phyloP scores from a whole-genome alignment of 2,797 vertebrate species.

The Botia kubotai region DNA sequence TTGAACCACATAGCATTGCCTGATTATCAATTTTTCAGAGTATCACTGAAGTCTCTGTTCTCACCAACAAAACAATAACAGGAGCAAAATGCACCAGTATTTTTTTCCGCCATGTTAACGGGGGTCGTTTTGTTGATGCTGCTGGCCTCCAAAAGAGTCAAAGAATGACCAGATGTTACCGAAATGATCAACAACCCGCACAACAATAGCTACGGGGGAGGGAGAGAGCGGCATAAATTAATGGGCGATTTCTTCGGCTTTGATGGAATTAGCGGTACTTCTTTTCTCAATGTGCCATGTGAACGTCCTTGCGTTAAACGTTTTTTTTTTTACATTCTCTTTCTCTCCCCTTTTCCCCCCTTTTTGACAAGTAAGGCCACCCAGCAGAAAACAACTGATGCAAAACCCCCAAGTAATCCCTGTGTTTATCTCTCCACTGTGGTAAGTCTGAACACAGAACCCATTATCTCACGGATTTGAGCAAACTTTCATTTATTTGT shows the following conservation, averaged over 20 bases:
- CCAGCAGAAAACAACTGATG: conserved; percentile 99
- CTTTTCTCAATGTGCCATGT: conserved; percentile 92
- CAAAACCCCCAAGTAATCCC: conserved; percentile 97
- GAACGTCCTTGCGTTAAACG: conserved; percentile 88
- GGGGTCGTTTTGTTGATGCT: conserved; percentile 68
- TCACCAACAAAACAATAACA: conserved; percentile 13
- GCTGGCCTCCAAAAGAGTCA: conserved; percentile 77
- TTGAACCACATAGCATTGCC: background rate
- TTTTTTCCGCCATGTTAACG: conserved; percentile 57
- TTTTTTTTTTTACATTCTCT: conserved; percentile 75
- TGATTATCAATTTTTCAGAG: background rate
- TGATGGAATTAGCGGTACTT: conserved; percentile 99
- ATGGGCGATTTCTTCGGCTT: conserved; percentile 96
- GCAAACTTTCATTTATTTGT: conserved; percentile 97
- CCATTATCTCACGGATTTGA: conserved; percentile 99
- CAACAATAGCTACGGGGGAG: conserved; percentile 61
- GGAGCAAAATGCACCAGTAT: conserved; percentile 58
- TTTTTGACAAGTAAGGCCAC: conserved; percentile 97
- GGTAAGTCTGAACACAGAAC: conserved; percentile 98
- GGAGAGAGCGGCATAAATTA: conserved; percentile 91
- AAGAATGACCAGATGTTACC: conserved; percentile 87
- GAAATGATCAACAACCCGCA: conserved; percentile 89
- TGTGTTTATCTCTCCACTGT: conserved; percentile 90
- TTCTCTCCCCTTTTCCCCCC: conserved; percentile 56
- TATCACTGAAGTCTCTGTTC: conserved; percentile 12